Base-by-base conservation (phyloP, 2,888 invertebrate species). In the Trichacis sp. region DNA sequence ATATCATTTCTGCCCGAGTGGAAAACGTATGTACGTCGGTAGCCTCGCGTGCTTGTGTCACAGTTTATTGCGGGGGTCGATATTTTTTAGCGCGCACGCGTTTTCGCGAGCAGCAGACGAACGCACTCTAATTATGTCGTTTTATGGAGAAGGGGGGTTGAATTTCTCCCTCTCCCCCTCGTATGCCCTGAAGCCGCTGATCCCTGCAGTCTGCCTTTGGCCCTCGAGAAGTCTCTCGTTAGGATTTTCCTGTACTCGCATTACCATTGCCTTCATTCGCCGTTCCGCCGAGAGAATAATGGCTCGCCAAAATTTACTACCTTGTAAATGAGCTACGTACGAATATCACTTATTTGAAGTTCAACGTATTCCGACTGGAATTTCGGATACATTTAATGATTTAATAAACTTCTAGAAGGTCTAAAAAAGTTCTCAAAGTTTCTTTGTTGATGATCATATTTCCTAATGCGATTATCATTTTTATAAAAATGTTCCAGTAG, bases 121-220 rank as follows among this genome's bases (percentile, higher is more conserved):
- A 59, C 52, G 18, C 46, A 58, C 64, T 56, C 60, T 59, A 60
- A 65, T 65, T 60, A 65, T 56, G 64, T 60, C 59, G 59, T 60
- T 60, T 60, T 65, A 60, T 36, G 53, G 53, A 65, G n/a, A 56
- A 52, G 60, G 57, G 64, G 64, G 64, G 64, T 52, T 48, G 64
- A 51, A n/a, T n/a, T n/a, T n/a, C n/a, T n/a, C n/a, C n/a, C n/a
- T n/a, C n/a, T n/a, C n/a, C n/a, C n/a, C n/a, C 51, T 64, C 55
- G 48, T 51, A 64, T 64, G 64, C 55, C 64, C 64, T 48, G 59
- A 42, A 47, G 64, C 64, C 15, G 24, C 50, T 58, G 58, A 59
- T 64, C 50, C 55, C 64, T n/a, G n/a, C n/a, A 58, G 58, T 51
- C 64, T 48, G 55, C 51, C 12, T 64, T 64, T 54, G 50, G 45